phyloP scores from a whole-genome alignment of 35 echinoderm and acorn worm genomes.

The Lytechinus variegatus region DNA sequence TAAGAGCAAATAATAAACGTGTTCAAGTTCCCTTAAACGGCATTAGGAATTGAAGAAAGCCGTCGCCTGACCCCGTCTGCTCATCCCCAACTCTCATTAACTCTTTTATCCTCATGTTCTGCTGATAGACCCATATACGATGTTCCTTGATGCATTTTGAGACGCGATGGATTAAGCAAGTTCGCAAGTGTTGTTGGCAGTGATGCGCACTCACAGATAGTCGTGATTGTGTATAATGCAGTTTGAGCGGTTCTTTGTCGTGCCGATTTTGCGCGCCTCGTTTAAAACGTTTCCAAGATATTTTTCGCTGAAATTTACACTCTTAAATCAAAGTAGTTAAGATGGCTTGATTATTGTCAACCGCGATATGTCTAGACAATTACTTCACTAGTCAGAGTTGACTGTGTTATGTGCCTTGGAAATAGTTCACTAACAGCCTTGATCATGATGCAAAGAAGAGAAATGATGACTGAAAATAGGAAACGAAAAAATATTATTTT shows the following conservation, averaged over 20 bases:
- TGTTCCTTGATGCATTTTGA: not conserved
- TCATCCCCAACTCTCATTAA: not conserved
- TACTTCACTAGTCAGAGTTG: no score
- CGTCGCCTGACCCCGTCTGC: not conserved
- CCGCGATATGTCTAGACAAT: no score
- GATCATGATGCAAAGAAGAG: no score
- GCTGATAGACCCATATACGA: not conserved
- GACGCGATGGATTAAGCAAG: not conserved
- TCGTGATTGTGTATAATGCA: constrained; percentile 12
- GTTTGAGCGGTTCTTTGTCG: not conserved
- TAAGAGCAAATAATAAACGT: not conserved
- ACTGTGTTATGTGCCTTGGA: no score
- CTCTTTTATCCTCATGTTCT: not conserved
- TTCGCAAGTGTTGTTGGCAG: not conserved
- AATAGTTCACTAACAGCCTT: no score
- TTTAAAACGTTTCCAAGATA: not conserved
- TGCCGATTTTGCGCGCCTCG: not conserved
- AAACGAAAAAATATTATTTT: no score
- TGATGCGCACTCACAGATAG: not conserved
- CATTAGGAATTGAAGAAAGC: not conserved
- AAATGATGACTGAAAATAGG: no score
- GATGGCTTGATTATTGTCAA: no score
- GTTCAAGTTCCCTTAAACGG: not conserved
- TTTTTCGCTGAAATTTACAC: not conserved
- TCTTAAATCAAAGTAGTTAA: no score